phyloP scores from a whole-genome alignment of 2,888 invertebrate genomes.

The Fragum whitleyi region DNA sequence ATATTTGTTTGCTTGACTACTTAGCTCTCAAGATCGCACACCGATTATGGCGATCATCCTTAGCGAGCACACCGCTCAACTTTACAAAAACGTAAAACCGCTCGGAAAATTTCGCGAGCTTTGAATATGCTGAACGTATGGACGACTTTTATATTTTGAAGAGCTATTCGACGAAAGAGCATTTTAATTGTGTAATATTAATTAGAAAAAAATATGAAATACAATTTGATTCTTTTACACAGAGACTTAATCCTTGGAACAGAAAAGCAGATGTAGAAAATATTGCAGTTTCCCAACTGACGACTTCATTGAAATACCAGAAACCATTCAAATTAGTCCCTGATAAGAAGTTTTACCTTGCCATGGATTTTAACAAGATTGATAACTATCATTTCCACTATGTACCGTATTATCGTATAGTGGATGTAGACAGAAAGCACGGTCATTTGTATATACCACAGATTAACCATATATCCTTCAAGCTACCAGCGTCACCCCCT shows the following conservation, averaged over 20 bases:
- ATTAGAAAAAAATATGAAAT: no score
- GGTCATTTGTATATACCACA: conserved; percentile 91
- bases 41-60: no score
- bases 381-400: conserved; percentile 93
- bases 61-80: no score
- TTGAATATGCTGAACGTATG: no score
- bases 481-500: conserved; percentile 90
- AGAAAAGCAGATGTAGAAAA: conserved; percentile 87
- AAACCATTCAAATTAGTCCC: conserved; percentile 82
- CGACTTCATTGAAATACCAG: conserved; percentile 84
- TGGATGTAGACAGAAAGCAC: conserved; percentile 87
- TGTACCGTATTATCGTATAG: conserved; percentile 86
- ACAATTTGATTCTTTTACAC: neutral
- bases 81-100: no score
- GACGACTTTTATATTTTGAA: no score
- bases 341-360: conserved; percentile 93
- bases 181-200: no score
- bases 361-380: conserved; percentile 94
- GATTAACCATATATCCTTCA: conserved; percentile 92
- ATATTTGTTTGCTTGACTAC: no score
- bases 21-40: no score
- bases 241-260: conserved; percentile 91
- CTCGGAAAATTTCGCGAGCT: no score
- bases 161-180: no score
- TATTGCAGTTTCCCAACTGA: conserved; percentile 82